Conservation (phyloP, 1,140 invertebrate species). For the Penaeus japonicus region DNA sequence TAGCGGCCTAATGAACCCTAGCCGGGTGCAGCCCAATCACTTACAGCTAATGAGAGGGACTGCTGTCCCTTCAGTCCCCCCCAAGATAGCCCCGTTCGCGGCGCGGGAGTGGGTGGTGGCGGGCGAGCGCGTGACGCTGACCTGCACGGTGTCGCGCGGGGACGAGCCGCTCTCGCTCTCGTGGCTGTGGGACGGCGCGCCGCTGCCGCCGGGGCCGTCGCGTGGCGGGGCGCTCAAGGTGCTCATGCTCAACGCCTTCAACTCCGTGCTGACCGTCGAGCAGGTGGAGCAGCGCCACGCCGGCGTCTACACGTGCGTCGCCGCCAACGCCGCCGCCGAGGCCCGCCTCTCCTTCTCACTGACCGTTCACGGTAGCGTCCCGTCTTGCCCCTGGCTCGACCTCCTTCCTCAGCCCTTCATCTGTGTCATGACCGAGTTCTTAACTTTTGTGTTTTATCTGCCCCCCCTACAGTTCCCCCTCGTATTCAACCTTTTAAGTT, state of each 20-base stretch:
- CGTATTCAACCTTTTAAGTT: slow-evolving; percentile 55
- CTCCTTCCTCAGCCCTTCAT: neutral
- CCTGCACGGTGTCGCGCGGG: slow-evolving; percentile 94
- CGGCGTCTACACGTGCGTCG: slow-evolving; percentile 83
- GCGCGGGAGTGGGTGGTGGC: slow-evolving; percentile 57
- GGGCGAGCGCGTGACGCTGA: slow-evolving; percentile 71
- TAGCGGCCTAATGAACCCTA: too few species aligned
- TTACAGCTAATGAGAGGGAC: neutral
- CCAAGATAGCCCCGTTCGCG: slow-evolving; percentile 42
- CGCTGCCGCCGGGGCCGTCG: slow-evolving; percentile 62
- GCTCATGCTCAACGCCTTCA: slow-evolving; percentile 82
- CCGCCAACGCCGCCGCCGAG: slow-evolving; percentile 40
- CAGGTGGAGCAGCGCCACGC: slow-evolving; percentile 82
- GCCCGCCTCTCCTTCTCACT: slow-evolving; percentile 43
- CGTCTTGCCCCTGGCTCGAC: neutral
- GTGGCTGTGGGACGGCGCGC: slow-evolving; percentile 77
- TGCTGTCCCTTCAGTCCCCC: slow-evolving; percentile 37
- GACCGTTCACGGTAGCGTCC: slow-evolving; percentile 32
- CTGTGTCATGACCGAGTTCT: slow-evolving; percentile 36
- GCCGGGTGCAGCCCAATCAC: neutral
- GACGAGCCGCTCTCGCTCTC: slow-evolving; percentile 90
- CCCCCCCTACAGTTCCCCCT: slow-evolving; percentile 52
- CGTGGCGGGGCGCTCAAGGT: slow-evolving; percentile 68
- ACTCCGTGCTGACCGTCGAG: slow-evolving; percentile 87
- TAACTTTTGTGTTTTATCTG: slow-evolving; percentile 45